These are phyloP conservation scores for Elephantulus edwardii DNA, from an alignment of 2,113 vertebrate species.

Conservation along the genomic window DNA sequence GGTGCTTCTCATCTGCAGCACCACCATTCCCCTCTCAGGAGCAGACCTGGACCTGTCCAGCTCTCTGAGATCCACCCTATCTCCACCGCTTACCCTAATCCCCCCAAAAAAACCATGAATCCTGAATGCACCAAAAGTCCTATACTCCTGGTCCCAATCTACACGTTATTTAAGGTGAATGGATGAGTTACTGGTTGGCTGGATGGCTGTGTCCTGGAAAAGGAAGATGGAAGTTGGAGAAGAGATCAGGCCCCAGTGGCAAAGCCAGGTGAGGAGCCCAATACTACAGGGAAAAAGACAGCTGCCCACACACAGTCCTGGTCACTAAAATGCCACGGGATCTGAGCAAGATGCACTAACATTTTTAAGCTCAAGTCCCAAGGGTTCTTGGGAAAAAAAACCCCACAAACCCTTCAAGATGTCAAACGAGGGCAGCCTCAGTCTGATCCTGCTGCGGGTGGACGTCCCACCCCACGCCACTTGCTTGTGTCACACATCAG, in stretches of 20 bases:
- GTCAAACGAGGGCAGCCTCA: background rate
- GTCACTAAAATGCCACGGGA: accelerated
- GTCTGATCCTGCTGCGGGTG: accelerated
- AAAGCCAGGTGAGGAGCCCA: background rate
- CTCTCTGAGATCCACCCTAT: slow-evolving; percentile 61
- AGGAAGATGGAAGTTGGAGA: slow-evolving; percentile 9
- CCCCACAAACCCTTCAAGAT: background rate
- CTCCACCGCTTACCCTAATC: background rate
- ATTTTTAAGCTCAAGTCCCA: background rate
- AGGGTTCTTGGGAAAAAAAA: too few species aligned
- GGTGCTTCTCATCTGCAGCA: background rate
- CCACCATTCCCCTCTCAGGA: accelerated
- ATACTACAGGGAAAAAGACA: background rate
- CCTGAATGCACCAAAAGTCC: slow-evolving; percentile 63
- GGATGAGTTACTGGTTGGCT: slow-evolving; percentile 54
- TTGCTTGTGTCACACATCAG: background rate
- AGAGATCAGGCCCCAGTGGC: accelerated
- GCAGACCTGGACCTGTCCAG: background rate
- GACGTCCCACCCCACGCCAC: accelerated
- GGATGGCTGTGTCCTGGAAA: slow-evolving; percentile 33
- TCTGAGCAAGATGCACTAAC: background rate
- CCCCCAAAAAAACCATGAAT: background rate
- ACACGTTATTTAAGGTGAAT: slow-evolving; percentile 72
- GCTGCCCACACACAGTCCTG: accelerated
- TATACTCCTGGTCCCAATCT: slow-evolving; percentile 81